Percentiles rank a stretch among this genome's conserved stretches.
Conservation (phyloP, 2,888 invertebrate species). For the Cephus pulcher region DNA sequence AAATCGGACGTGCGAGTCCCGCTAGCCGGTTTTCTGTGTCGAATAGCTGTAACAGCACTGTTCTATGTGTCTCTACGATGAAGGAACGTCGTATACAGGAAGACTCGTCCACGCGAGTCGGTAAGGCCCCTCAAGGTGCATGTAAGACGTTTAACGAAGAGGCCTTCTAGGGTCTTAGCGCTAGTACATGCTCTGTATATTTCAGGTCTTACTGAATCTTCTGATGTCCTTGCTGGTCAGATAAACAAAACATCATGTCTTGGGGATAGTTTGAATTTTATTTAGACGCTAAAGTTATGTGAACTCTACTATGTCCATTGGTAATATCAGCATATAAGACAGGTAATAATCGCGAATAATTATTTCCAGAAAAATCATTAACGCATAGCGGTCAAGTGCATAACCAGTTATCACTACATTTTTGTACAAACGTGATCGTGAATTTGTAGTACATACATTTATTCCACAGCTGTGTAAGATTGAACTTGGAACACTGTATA, state of each 20-base stretch:
- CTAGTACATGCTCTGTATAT: background rate
- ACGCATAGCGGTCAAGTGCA: background rate
- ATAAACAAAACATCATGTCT: background rate
- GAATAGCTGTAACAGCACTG: slow-evolving; percentile 59
- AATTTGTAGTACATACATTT: background rate
- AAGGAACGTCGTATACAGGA: background rate
- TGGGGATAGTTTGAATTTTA: background rate
- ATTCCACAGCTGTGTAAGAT: background rate
- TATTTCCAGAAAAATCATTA: background rate
- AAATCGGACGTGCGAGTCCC: slow-evolving; percentile 56
- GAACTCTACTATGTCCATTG: background rate
- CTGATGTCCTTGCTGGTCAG: background rate
- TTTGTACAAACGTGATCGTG: background rate
- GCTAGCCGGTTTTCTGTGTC: slow-evolving; percentile 61
- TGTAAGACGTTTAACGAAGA: background rate
- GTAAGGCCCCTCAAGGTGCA: background rate
- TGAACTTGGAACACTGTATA: background rate
- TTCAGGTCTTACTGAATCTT: background rate
- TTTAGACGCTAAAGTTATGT: background rate
- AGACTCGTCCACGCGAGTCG: background rate
- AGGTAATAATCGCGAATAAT: background rate
- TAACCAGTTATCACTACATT: background rate
- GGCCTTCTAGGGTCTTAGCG: background rate
- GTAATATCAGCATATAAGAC: background rate
- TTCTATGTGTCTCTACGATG: slow-evolving; percentile 20